Evolutionary conservation across 1,140 invertebrate species (phyloP), one percentile per base, ranked within the genome.

Genomic region (Cryptotermes secundus): DNA sequence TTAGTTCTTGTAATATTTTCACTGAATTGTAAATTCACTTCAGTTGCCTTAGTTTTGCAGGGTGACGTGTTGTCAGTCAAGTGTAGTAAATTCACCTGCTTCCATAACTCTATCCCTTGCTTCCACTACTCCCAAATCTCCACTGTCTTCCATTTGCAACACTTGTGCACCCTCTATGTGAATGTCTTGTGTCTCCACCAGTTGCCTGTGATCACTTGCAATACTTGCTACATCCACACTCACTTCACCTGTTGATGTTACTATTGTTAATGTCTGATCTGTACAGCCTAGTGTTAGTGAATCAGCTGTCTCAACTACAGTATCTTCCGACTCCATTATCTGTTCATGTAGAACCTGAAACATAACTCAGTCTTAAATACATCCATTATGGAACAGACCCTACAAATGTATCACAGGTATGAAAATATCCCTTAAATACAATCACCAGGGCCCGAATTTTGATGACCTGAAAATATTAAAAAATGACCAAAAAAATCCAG

Each of bases 221-320:
- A 81, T 81, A n/a, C 34, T 45, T 81, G 22, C 80, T 45, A 81
- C 42, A n/a, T 81, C 80, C 4, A 81, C 80, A 45, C 22, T 45
- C 35, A 45, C 42, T 81, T 81, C 80, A 36, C 80, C 80, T 26
- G 80, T 81, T 9, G 80, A 81, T 38, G 80, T 81, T n/a, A 81
- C 80, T 31, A 81, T 81, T 26, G 80, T 81, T 12, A 81, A 19
- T n/a, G 42, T 81, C 22, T 81, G 80, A 26, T 81, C 80, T 35
- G 35, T 35, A 45, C 80, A 81, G 10, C 42, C 80, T n/a, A 81
- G 12, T 81, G 35, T 45, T 16, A 38, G 26, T 1, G 42, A 24
- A 38, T 81, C 16, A 9, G 24, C 80, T 3, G n/a, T n/a, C 26
- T 45, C 35, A n/a, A 81, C 35, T 6, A 35, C 34, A 26, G 35